Conservation (phyloP, 2,888 invertebrate species). For the Schrankia costaestrigalis region DNA sequence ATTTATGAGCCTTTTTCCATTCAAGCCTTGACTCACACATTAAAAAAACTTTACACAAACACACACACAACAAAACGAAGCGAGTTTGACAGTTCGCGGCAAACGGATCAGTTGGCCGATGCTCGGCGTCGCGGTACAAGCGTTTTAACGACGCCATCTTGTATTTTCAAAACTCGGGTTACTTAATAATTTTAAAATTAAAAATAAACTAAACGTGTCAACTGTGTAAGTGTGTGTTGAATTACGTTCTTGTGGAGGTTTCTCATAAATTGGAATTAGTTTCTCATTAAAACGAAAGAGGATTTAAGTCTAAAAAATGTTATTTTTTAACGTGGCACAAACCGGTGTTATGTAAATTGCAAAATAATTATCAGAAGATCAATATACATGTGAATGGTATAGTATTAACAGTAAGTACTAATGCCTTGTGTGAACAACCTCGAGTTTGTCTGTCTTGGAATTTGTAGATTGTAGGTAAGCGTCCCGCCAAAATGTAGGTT, state of each 20-base stretch:
- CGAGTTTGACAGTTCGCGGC: conserved; percentile 73
- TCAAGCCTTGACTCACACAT: conserved; percentile 56
- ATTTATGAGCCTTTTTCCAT: conserved; percentile 47
- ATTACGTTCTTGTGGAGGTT: conserved; percentile 41
- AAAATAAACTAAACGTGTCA: conserved; percentile 69
- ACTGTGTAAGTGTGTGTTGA: conserved; percentile 52
- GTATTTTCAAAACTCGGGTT: conserved; percentile 57
- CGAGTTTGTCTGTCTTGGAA: conserved; percentile 43
- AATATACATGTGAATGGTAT: conserved; percentile 15
- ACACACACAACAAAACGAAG: conserved; percentile 50
- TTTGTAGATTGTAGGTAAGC: conserved; percentile 31
- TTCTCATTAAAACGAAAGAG: conserved; percentile 30
- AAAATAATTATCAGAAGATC: conserved; percentile 62
- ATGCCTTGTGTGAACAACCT: conserved; percentile 21
- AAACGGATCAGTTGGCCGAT: conserved; percentile 71
- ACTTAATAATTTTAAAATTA: conserved; percentile 47
- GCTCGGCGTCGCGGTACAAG: conserved; percentile 71
- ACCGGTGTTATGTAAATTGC: conserved; percentile 67
- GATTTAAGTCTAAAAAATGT: conserved; percentile 54
- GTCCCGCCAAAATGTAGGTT: conserved; percentile 39
- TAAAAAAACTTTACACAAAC: conserved; percentile 21
- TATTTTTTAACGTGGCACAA: conserved; percentile 48
- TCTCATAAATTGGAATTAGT: conserved; percentile 21
- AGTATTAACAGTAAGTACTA: conserved; percentile 20
- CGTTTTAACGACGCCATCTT: conserved; percentile 61